phyloP scores from a whole-genome alignment of 2,797 vertebrate genomes.

The Leucoraja ocellata region DNA sequence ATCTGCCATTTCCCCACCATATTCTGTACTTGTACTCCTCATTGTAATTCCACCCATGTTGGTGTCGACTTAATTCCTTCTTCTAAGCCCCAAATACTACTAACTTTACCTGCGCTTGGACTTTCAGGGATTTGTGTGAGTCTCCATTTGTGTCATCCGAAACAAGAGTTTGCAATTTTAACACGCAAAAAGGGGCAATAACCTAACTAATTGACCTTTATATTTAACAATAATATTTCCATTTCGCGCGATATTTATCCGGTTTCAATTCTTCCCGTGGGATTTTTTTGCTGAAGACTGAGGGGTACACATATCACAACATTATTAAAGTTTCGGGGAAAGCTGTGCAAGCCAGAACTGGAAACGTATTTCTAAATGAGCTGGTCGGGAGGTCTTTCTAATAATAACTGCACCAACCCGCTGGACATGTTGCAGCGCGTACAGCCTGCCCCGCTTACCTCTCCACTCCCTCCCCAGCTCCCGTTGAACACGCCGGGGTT shows the following conservation, averaged over 20 bases:
- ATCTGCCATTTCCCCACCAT: too few species aligned
- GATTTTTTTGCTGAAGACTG: too few species aligned
- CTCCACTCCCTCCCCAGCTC: slow-evolving; percentile 79
- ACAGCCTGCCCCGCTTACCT: slow-evolving; percentile 55
- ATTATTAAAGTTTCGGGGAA: not conserved
- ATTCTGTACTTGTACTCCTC: too few species aligned
- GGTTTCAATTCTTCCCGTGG: too few species aligned
- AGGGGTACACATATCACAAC: not conserved
- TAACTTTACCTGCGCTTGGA: not conserved
- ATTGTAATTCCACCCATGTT: too few species aligned
- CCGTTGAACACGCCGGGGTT: slow-evolving; percentile 88
- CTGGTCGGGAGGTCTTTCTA: not conserved
- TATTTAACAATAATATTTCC: not conserved
- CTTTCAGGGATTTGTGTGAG: not conserved
- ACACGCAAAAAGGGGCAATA: not conserved
- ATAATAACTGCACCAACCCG: not conserved
- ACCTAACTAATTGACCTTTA: not conserved
- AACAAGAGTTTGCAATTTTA: not conserved
- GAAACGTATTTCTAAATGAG: not conserved
- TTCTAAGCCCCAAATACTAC: not conserved
- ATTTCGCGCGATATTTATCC: too few species aligned
- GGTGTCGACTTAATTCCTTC: not conserved
- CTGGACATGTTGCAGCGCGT: not conserved
- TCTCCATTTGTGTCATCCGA: not conserved
- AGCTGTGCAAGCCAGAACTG: too few species aligned